Conservation (phyloP, 2,888 invertebrate genomes). For the Melinopterus prodromus region DNA sequence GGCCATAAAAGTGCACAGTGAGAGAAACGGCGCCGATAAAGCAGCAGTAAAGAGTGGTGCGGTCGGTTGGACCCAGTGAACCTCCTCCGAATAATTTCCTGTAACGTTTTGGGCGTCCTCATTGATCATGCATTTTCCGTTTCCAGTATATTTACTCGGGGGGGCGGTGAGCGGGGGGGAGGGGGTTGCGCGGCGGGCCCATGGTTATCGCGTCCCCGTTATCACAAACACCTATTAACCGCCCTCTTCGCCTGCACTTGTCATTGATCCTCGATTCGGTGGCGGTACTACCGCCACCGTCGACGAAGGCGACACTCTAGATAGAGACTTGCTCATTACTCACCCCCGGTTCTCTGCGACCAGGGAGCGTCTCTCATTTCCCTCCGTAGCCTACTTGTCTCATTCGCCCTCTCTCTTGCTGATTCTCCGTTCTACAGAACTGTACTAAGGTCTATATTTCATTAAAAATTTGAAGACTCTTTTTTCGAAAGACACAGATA, state of each 20-base stretch:
- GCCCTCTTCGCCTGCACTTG: conserved; percentile 60
- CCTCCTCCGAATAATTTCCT: conserved; percentile 54
- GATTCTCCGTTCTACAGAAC: neutral
- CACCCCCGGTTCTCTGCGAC: conserved; percentile 54
- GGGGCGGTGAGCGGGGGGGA: neutral
- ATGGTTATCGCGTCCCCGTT: conserved; percentile 59
- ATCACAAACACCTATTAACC: conserved; percentile 59
- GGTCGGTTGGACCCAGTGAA: conserved; percentile 20
- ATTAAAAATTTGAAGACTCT: neutral
- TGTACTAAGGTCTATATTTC: neutral
- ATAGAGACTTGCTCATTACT: conserved; percentile 56
- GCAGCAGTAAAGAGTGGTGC: conserved; percentile 20
- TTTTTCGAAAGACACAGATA: too few relatives aligned
- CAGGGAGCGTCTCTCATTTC: conserved; percentile 48
- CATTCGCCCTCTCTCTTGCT: neutral
- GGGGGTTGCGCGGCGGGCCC: conserved; percentile 6
- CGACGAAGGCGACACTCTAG: conserved; percentile 41
- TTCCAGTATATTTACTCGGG: conserved; percentile 60
- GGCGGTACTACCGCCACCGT: conserved; percentile 14
- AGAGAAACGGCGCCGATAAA: conserved; percentile 19
- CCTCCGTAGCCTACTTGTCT: conserved; percentile 44
- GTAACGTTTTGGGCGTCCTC: conserved; percentile 55
- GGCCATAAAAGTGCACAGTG: conserved; percentile 4
- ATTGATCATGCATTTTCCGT: conserved; percentile 62
- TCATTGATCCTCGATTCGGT: conserved; percentile 58